Percentiles rank a stretch among this genome's conserved stretches.
These are phyloP conservation scores for Drosophila quadrilineata DNA, from an alignment of 1,140 invertebrate genomes.

Conservation along the genomic window DNA sequence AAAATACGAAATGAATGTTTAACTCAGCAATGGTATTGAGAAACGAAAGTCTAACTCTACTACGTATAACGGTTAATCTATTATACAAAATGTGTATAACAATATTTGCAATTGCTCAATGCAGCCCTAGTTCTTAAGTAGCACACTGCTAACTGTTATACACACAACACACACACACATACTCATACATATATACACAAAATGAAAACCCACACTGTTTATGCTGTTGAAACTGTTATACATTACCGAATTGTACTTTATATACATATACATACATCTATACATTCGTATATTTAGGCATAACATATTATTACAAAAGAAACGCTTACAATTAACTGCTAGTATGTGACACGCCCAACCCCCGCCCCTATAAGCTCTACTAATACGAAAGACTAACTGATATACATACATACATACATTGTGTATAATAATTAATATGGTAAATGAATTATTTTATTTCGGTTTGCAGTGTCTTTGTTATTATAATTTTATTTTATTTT, in stretches of 20 bases:
- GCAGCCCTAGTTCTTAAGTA: constrained; percentile 36
- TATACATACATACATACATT: constrained; percentile 11
- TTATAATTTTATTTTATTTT: not conserved
- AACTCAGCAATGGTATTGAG: constrained; percentile 21
- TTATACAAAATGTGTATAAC: constrained; percentile 19
- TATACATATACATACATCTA: no score
- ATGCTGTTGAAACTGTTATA: constrained; percentile 63
- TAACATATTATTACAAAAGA: constrained; percentile 3
- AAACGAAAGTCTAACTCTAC: constrained; percentile 43
- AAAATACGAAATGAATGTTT: constrained; percentile 13
- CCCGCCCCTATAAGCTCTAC: not conserved
- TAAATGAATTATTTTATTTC: no score
- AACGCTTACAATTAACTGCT: constrained; percentile 37
- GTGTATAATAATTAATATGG: not conserved
- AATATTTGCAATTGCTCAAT: constrained; percentile 44
- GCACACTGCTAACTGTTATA: constrained; percentile 68
- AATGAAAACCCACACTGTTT: constrained; percentile 26
- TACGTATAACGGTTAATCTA: constrained; percentile 19
- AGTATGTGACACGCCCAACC: not conserved
- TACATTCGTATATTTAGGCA: constrained; percentile 25
- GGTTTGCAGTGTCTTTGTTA: no score
- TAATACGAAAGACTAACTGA: constrained; percentile 25
- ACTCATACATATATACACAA: constrained; percentile 42
- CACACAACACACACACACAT: constrained; percentile 30
- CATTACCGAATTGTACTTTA: constrained; percentile 42